Base-by-base conservation (phyloP, 2,113 vertebrate genomes). In the Lycaon pictus region DNA sequence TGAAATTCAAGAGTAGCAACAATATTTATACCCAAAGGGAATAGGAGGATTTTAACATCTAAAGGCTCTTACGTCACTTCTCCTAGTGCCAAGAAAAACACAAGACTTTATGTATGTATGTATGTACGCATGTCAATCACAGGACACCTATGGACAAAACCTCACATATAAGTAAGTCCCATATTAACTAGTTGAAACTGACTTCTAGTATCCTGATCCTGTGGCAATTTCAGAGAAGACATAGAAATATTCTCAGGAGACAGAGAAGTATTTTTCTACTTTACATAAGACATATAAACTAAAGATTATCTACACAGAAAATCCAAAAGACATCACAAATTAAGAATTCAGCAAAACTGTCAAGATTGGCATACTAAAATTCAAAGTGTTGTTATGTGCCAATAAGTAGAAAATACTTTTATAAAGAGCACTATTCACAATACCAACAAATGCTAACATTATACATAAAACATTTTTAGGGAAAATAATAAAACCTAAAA, bases 1-100 rank as follows among this genome's bases (percentile, higher is more conserved):
- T 98, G 93, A 97, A 97, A 97, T 95, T 8, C 80, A 81, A 95
- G 93, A 94, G 63, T 37, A 81, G 80, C 71, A 93, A 51, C 23
- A 96, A 63, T 11, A 96, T 72, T 63, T 48, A 80, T 32, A 95
- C 11, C 51, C 94, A 93, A 84, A 11, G 5, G n/a, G 12, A 22
- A 3, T n/a, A 6, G 17, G 5, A 43, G 3, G 43, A 22, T 69
- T 77, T 86, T 72, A 95, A 95, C 43, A 35, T 63, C 13, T 85
- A 72, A 84, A 93, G 6, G 22, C 23, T 35, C 32, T 82, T 89
- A 93, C 1, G 22, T 2, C 79, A 16, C 91, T 6, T 12, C 80
- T 13, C 77, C 29, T 55, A 80, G 5, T 53, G 55, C 35, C 63
- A 93, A 94, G 58, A 93, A 90, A 90, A 77, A 12, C 12, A n/a